Evolutionary conservation across 2,888 invertebrate genomes (phyloP).

Genomic region (Phengaris arion): DNA sequence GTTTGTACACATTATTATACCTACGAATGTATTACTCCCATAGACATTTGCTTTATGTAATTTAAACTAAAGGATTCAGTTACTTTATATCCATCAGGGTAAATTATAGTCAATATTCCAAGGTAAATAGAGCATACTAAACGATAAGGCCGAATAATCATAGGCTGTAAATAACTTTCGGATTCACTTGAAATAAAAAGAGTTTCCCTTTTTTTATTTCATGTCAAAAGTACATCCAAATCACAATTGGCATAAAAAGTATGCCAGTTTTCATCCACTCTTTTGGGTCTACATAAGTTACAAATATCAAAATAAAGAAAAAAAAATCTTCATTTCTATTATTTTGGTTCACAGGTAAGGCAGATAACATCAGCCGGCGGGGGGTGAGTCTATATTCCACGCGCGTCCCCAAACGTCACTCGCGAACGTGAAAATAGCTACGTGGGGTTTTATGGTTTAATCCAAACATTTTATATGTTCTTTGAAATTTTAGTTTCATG

Average conservation of each 20-base stretch:
- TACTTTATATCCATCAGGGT: background rate
- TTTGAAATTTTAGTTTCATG: background rate
- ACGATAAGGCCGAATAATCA: no score
- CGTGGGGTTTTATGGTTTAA: background rate
- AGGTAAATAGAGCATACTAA: background rate
- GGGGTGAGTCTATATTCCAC: slow-evolving; percentile 39
- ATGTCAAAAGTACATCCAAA: no score
- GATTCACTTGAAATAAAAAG: no score
- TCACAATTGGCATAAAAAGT: no score
- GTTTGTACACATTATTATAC: slow-evolving; percentile 18
- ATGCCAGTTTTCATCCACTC: no score
- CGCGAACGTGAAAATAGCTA: slow-evolving; percentile 23
- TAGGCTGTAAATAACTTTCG: no score
- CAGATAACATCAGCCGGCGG: slow-evolving; percentile 28
- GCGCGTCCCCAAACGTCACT: slow-evolving; percentile 29
- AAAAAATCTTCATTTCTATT: slow-evolving; percentile 3
- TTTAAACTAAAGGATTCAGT: background rate
- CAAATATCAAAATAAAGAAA: background rate
- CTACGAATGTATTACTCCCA: slow-evolving; percentile 2
- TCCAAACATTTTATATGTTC: slow-evolving; percentile 2
- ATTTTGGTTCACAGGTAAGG: slow-evolving; percentile 41
- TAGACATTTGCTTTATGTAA: background rate
- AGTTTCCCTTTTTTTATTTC: no score
- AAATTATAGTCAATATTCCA: background rate
- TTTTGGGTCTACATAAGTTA: no score